phyloP scores from a whole-genome alignment of 1,140 invertebrate genomes.

The Streblospio benedicti region DNA sequence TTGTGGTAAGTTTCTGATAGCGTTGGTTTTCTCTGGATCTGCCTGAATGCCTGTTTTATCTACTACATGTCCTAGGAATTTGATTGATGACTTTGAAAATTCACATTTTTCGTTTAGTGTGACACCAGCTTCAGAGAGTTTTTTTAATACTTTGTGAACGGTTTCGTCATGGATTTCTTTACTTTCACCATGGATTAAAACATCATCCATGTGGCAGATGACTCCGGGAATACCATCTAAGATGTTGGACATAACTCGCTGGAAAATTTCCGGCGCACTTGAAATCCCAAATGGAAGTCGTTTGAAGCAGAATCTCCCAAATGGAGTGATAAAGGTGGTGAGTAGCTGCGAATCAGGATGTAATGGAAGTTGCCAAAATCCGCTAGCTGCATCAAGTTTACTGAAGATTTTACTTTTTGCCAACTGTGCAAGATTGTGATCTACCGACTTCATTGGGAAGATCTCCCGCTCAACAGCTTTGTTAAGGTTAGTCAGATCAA shows the following conservation, averaged over 20 bases:
- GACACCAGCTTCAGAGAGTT: slow-evolving; percentile 12
- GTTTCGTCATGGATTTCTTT: background rate
- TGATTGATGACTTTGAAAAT: slow-evolving; percentile 1
- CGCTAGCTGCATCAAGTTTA: slow-evolving; percentile 19
- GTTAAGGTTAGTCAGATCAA: slow-evolving; percentile 10
- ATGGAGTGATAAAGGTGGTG: slow-evolving; percentile 26
- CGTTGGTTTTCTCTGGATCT: background rate
- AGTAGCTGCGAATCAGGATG: slow-evolving; percentile 10
- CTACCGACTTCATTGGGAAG: slow-evolving; percentile 2
- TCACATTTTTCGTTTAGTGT: slow-evolving; percentile 22
- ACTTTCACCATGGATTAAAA: background rate
- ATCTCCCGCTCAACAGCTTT: slow-evolving; percentile 11
- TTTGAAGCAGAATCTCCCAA: slow-evolving; percentile 20
- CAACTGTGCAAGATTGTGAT: slow-evolving; percentile 7
- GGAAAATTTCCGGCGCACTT: slow-evolving; percentile 19
- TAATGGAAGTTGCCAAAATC: slow-evolving; percentile 26
- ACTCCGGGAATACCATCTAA: slow-evolving; percentile 13
- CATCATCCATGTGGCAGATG: slow-evolving; percentile 16
- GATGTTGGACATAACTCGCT: slow-evolving; percentile 8
- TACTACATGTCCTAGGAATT: slow-evolving; percentile 18
- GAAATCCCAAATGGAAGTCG: slow-evolving; percentile 20
- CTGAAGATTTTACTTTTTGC: slow-evolving; percentile 7
- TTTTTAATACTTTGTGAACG: slow-evolving; percentile 7
- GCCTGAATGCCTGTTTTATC: slow-evolving; percentile 13
- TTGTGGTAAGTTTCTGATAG: background rate